Evolutionary conservation across 2,797 vertebrate species (phyloP), one percentile per base, ranked within the genome.

Genomic region (Neopelma chrysocephalum): DNA sequence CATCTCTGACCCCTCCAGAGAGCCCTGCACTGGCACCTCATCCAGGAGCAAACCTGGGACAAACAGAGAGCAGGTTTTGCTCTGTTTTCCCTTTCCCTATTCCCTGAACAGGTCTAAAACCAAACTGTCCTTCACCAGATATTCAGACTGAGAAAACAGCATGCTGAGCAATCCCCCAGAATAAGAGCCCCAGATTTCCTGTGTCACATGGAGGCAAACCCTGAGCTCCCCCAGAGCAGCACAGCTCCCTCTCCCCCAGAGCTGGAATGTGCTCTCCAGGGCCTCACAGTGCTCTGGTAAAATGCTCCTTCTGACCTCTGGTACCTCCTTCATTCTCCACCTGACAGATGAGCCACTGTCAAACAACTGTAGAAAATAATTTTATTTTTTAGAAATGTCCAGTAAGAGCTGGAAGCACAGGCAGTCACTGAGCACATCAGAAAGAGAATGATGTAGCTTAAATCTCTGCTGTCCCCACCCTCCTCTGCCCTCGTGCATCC

Each of bases 81-180:
- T 62, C 43, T 71, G 32, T 19, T 40, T 88, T 57, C 27, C 25
- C 19, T 20, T 48, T 83, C 23, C 38, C 42, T 50, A 42, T n/a
- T 53, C 15, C 34, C 15, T 54, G 12, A 70, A 54, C 1, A 73
- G n/a, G 15, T 54, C 53, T 66, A 21, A 76, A 57, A 22, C 1
- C 27, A 29, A 86, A 53, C 3, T 6, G 29, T 11, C 12, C 15
- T 69, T 62, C 38, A 38, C 9, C 45, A 80, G 47, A 27, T 11
- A 36, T 5, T 58, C 38, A 42, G 26, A 45, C 25, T 36, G 15
- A 43, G 70, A 56, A 64, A 58, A 31, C 18, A 58, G 22, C 22
- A 15, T 4, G 11, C 26, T 3, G 11, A 77, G 29, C 0, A 0
- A 66, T 29, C 10, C 57, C n/a, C 9, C 11, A 26, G 21, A 61